phyloP scores from a whole-genome alignment of 2,797 vertebrate genomes.

The Peromyscus melanophrys region DNA sequence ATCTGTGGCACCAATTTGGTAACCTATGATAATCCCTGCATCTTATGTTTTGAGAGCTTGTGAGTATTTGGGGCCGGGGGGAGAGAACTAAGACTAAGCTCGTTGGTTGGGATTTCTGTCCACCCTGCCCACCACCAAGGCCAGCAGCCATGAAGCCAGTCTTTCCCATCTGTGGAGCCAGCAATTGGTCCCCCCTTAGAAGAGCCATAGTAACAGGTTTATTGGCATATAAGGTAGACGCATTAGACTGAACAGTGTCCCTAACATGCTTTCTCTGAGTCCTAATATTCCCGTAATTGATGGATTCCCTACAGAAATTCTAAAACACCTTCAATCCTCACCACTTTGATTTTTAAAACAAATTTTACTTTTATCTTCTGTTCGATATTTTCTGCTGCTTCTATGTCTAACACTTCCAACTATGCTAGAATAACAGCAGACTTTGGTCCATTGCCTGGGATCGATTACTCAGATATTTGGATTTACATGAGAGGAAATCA shows the following conservation, averaged over 20 bases:
- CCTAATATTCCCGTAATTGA: background rate
- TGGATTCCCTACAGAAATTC: background rate
- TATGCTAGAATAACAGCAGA: background rate
- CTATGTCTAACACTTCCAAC: background rate
- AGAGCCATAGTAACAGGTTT: background rate
- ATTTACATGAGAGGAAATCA: background rate
- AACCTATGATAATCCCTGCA: constrained; percentile 72
- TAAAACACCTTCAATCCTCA: background rate
- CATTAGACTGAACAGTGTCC: background rate
- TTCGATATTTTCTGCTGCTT: background rate
- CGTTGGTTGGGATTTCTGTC: background rate
- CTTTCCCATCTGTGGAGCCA: background rate
- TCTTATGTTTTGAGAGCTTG: constrained; percentile 73
- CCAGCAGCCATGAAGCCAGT: background rate
- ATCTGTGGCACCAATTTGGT: constrained; percentile 70
- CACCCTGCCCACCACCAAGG: background rate
- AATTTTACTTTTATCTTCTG: background rate
- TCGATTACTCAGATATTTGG: background rate
- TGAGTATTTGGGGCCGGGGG: constrained; percentile 32
- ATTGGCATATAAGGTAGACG: background rate
- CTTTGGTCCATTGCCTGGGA: background rate
- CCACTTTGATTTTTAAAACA: constrained; percentile 29
- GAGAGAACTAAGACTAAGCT: background rate
- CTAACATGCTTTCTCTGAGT: background rate
- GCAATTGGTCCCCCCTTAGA: background rate